Conservation (phyloP, 1,140 invertebrate species). For the Carcinoscorpius rotundicauda region DNA sequence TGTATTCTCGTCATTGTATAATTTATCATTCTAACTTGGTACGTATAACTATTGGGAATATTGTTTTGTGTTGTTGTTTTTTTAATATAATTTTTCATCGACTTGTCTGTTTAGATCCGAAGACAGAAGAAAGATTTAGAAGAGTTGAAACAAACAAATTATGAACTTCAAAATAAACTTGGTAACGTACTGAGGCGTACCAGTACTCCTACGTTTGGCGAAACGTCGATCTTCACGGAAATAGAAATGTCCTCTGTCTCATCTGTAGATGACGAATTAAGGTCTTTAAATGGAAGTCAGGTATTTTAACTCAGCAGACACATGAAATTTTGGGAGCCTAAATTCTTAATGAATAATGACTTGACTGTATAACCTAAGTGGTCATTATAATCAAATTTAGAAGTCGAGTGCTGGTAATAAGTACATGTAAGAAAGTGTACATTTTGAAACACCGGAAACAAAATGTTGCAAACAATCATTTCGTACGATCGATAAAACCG, state of each 20-base stretch:
- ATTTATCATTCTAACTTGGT: background rate
- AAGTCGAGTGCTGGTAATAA: too few relatives aligned
- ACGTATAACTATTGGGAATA: background rate
- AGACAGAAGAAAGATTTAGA: constrained; percentile 43
- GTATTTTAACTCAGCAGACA: too few relatives aligned
- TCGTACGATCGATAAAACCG: background rate
- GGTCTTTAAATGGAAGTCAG: background rate
- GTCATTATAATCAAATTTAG: too few relatives aligned
- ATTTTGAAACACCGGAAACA: background rate
- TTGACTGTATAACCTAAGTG: too few relatives aligned
- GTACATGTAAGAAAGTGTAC: too few relatives aligned
- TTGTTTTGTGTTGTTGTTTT: background rate
- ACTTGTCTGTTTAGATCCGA: constrained; percentile 28
- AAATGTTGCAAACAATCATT: constrained; percentile 8
- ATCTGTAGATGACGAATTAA: constrained; percentile 20
- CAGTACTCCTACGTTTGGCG: constrained; percentile 3
- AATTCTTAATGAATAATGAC: too few relatives aligned
- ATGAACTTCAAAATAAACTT: constrained; percentile 34
- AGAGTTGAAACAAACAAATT: constrained; percentile 45
- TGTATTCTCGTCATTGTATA: background rate
- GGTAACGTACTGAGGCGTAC: constrained; percentile 28
- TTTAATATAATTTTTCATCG: background rate
- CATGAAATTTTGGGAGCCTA: too few relatives aligned
- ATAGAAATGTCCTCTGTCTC: constrained; percentile 37
- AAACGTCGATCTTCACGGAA: constrained; percentile 38